Conservation (phyloP, 2,888 invertebrate species). For the Drosophila kokeensis region DNA sequence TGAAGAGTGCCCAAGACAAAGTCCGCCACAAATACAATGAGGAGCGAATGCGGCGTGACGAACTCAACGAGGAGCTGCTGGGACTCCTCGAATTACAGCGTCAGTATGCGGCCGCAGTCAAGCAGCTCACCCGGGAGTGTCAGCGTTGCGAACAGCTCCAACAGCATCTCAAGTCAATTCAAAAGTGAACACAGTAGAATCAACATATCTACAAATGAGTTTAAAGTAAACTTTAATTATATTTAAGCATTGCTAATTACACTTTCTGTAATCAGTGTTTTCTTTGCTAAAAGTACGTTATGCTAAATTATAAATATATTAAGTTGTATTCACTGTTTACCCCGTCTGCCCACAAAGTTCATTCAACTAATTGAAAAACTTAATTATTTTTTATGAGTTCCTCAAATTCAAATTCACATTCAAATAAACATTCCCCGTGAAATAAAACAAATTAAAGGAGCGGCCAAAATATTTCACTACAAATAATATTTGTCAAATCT, state of each 20-base stretch:
- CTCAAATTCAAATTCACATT: neutral
- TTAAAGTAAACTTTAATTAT: constrained; percentile 1
- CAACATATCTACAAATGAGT: neutral
- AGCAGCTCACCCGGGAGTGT: constrained; percentile 91
- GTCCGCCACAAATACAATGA: constrained; percentile 88
- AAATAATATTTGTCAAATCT: neutral
- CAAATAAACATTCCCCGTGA: constrained; percentile 4
- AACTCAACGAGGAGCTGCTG: constrained; percentile 87
- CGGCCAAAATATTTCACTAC: neutral
- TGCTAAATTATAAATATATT: constrained; percentile 1
- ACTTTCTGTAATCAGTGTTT: constrained; percentile 1
- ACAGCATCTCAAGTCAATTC: constrained; percentile 83
- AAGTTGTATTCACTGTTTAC: constrained; percentile 2
- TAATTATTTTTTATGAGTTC: neutral
- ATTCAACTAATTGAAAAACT: neutral
- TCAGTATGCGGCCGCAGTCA: constrained; percentile 90
- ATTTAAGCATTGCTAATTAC: neutral
- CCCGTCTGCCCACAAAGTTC: neutral
- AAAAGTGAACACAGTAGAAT: constrained; percentile 42
- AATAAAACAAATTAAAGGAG: neutral
- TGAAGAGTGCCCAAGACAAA: constrained; percentile 93
- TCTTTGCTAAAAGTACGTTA: neutral
- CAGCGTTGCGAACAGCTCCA: constrained; percentile 88
- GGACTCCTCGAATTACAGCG: constrained; percentile 90
- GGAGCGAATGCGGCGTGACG: constrained; percentile 89